Base-by-base conservation (phyloP, 2,113 vertebrate species). In the Aphyosemion australe region DNA sequence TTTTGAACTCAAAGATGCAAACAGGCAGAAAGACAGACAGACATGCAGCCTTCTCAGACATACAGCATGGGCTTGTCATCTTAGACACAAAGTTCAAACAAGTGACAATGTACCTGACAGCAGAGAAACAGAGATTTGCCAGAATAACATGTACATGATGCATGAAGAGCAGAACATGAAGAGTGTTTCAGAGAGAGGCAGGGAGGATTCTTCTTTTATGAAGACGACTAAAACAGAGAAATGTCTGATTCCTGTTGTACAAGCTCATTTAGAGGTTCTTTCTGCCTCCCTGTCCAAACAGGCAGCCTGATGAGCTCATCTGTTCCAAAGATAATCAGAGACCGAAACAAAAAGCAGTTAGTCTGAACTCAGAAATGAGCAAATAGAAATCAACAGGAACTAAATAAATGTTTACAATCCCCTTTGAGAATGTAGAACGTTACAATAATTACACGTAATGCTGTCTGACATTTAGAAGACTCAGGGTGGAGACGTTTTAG, bases 391-490 rank as follows among this genome's bases (percentile, higher is more conserved):
- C 31, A 51, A 26, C 26, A 26, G 26, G 26, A 26, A 26, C 26
- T 5, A 26, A 26, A 26, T 20, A 51, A 18, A n/a, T 6, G 15
- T 46, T 20, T 20, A 1, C 46, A 55, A 60, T 63, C 55, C 31
- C 6, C 1, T 53, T 10, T 53, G n/a, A 37, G 20, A 57, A 20
- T 18, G 18, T 7, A 3, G 42, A 26, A 72, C 53, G 57, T 76
- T 59, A 52, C 47, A 61, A 61, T 72, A 66, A 74, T 14, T 77
- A 67, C 45, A 69, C 26, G 61, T 61, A 56, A 78, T 42, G 45
- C 52, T 14, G 39, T 71, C 21, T 71, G 69, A 76, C 65, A 78
- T 78, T 80, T 73, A 51, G 31, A 58, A 57, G n/a, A 48, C 13
- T 57, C 32, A 15, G 47, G 6, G 2, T 41, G 8, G 48, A 59